Conservation (phyloP, 2,797 vertebrate genomes). For the Dallia pectoralis region DNA sequence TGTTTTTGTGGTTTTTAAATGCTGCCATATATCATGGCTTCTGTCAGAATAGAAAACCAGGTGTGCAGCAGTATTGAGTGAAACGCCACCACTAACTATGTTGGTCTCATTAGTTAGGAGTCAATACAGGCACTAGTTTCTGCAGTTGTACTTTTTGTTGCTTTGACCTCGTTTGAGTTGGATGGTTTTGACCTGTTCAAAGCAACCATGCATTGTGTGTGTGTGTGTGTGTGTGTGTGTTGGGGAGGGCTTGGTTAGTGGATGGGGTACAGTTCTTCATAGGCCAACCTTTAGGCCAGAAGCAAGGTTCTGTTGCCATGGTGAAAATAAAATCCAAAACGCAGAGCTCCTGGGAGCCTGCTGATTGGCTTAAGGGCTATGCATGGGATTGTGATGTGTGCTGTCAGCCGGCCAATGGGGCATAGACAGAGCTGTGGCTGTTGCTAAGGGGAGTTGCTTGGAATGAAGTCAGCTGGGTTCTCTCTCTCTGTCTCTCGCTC, state of each 20-base stretch:
- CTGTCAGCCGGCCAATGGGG: slow-evolving; percentile 74
- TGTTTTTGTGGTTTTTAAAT: background rate
- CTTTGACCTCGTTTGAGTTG: background rate
- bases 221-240: slow-evolving; percentile 28
- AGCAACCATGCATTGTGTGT: no score
- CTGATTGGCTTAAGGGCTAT: slow-evolving; percentile 69
- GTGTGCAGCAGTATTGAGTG: background rate
- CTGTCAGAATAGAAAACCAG: slow-evolving; percentile 1
- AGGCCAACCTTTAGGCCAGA: slow-evolving; percentile 60
- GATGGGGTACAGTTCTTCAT: slow-evolving; percentile 18
- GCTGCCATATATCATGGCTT: background rate
- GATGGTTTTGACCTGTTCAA: no score
- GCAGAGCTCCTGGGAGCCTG: slow-evolving; percentile 60
- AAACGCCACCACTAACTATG: slow-evolving; percentile 15
- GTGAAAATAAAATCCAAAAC: slow-evolving; percentile 77
- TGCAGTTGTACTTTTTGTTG: slow-evolving; percentile 5
- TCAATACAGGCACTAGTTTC: background rate
- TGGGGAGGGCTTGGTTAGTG: slow-evolving; percentile 14
- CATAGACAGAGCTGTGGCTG: slow-evolving; percentile 62
- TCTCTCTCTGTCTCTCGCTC: slow-evolving; percentile 46
- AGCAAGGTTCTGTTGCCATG: slow-evolving; percentile 79
- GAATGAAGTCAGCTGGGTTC: slow-evolving; percentile 73
- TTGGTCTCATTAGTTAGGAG: slow-evolving; percentile 1
- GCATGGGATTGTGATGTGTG: slow-evolving; percentile 74
- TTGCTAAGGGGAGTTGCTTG: slow-evolving; percentile 82